Evolutionary conservation across 2,888 invertebrate genomes (phyloP), one percentile per base, ranked within the genome.

Genomic region (Cryptophagus acutangulus): DNA sequence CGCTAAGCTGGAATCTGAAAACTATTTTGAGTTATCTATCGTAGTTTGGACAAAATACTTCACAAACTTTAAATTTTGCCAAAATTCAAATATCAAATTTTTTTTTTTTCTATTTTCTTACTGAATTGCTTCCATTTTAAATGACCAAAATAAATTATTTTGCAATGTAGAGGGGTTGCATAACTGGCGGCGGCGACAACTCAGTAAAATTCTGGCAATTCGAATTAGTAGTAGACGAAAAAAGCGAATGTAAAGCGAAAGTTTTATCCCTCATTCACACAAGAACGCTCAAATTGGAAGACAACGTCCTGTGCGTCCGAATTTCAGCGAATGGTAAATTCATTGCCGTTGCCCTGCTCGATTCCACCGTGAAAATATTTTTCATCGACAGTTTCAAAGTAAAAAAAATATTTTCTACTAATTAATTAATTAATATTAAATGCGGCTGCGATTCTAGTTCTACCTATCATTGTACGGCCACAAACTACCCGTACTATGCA

Each of bases 391-490:
- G 89, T 1, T 85, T 96, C 51, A 97, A 97, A 80, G 89, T 89
- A 70, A 59, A 41, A 26, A 2, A 6, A 6, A n/a, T 8, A 6
- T 8, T 8, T 20, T 8, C 24, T 20, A 8, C 24, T 8, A 20
- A 10, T 16, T 3, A 17, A 28, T 26, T 26, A 15, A 10, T 26
- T n/a, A 13, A 26, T 17, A 41, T 43, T 28, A 10, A 10, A n/a
- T 28, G 16, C 10, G 10, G 16, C 4, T 29, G 10, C 4, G 13
- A n/a, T 31, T 31, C n/a, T 31, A 90, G 84, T 93, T 95, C 69
- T 94, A 91, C 70, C 67, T 95, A 13, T 89, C 92, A 0, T 76
- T 99, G 1, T 97, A 97, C 66, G 97, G 97, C 0, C 99, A 99
- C 72, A 92, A 92, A 63, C 72, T 96, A 36, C 97, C 99, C 0